Evolutionary conservation across 2,888 invertebrate species (phyloP).

Genomic region (Drosophila lutescens): DNA sequence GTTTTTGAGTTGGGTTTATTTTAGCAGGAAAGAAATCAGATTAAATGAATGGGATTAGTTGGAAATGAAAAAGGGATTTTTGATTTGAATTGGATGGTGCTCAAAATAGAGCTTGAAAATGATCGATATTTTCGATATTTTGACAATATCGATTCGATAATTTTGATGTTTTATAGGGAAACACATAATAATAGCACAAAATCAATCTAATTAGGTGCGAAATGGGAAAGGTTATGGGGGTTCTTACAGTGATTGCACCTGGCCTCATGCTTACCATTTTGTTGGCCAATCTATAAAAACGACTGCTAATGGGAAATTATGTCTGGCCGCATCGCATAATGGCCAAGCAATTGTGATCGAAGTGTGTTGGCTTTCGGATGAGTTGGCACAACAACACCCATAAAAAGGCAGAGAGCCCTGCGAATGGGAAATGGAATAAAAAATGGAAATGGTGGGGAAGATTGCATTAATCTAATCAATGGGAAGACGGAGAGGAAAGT

Average conservation of each 20-base stretch:
- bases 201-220: conserved; percentile 31
- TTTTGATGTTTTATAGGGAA: too few relatives aligned
- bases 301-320: conserved; percentile 48
- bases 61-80: too few relatives aligned
- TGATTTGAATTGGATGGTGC: too few relatives aligned
- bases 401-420: conserved; percentile 3
- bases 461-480: conserved; percentile 35
- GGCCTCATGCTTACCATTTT: conserved; percentile 60
- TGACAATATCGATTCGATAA: too few relatives aligned
- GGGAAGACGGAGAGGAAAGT: neutral
- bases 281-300: conserved; percentile 40
- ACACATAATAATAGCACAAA: too few relatives aligned
- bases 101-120: too few relatives aligned
- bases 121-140: too few relatives aligned
- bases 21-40: neutral
- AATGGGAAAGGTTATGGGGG: conserved; percentile 14
- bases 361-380: conserved; percentile 46
- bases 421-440: conserved; percentile 14
- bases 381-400: conserved; percentile 30
- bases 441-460: conserved; percentile 17
- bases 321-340: conserved; percentile 33
- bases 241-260: conserved; percentile 21
- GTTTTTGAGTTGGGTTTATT: neutral
- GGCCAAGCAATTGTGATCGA: conserved; percentile 39
- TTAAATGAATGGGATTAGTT: too few relatives aligned